Evolutionary conservation across 2,113 vertebrate species (phyloP).

Genomic region (Myotis davidii): DNA sequence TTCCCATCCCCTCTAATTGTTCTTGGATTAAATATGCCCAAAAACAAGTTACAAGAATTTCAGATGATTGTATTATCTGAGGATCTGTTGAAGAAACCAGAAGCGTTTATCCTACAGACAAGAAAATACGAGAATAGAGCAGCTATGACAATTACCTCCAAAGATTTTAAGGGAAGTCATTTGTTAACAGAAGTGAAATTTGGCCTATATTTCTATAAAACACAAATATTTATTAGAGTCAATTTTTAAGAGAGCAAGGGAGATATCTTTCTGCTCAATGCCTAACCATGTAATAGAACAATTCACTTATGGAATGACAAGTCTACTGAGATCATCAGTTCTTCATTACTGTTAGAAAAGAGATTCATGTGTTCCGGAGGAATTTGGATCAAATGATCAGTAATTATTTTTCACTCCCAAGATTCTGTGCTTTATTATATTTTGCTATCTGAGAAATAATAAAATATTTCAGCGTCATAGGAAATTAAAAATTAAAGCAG

Average conservation of each 20-base stretch:
- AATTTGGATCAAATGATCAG: background rate
- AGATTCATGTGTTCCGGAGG: background rate
- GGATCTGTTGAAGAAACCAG: background rate
- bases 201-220: background rate
- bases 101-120: background rate
- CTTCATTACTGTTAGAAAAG: background rate
- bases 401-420: background rate
- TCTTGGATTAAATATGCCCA: background rate
- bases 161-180: background rate
- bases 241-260: background rate
- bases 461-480: background rate
- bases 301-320: background rate
- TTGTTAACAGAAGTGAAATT: background rate
- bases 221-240: background rate
- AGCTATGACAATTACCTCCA: background rate
- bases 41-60: background rate
- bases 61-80: background rate
- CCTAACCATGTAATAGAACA: background rate
- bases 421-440: background rate
- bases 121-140: background rate
- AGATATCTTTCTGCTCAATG: background rate
- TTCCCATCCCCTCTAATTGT: background rate
- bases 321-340: background rate
- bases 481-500: background rate
- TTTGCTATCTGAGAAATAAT: background rate